Conservation (phyloP, 1,140 invertebrate genomes). For the Oreohelix idahoensis region DNA sequence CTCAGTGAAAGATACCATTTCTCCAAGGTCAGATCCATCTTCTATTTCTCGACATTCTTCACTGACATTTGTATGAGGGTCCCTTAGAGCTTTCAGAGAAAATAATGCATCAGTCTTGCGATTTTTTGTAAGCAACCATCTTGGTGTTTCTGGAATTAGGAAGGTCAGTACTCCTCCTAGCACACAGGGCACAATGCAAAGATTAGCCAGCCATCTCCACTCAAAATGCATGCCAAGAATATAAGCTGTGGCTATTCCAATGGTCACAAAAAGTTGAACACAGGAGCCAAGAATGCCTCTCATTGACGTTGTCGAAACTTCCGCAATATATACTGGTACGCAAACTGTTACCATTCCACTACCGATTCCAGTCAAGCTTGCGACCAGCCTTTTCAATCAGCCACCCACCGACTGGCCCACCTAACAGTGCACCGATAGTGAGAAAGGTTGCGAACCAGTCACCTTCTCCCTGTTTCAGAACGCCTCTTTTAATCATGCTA, state of each 20-base stretch:
- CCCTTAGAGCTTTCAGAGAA: constrained; percentile 80
- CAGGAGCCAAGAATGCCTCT: constrained; percentile 86
- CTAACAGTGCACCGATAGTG: constrained; percentile 85
- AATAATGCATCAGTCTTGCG: constrained; percentile 79
- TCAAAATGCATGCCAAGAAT: constrained; percentile 81
- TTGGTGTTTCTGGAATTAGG: constrained; percentile 85
- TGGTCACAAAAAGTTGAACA: constrained; percentile 89
- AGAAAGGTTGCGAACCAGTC: constrained; percentile 93
- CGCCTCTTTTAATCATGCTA: constrained; percentile 74
- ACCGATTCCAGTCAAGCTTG: constrained; percentile 83
- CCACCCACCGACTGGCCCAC: constrained; percentile 85
- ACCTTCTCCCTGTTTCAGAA: constrained; percentile 73
- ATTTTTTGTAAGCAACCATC: constrained; percentile 79
- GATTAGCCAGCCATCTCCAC: constrained; percentile 80
- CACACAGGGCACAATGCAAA: constrained; percentile 80
- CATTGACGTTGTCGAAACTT: constrained; percentile 85
- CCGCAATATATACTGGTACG: constrained; percentile 86
- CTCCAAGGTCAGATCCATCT: constrained; percentile 78
- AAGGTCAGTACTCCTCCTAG: constrained; percentile 79
- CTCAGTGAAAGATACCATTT: constrained; percentile 72
- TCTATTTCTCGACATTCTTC: constrained; percentile 87
- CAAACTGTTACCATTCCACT: constrained; percentile 81
- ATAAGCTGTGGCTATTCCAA: constrained; percentile 87
- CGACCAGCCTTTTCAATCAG: constrained; percentile 84
- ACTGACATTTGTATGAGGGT: constrained; percentile 80